Evolutionary conservation across 2,888 invertebrate species (phyloP), one percentile per base, ranked within the genome.

Genomic region (Apamea epomidion): DNA sequence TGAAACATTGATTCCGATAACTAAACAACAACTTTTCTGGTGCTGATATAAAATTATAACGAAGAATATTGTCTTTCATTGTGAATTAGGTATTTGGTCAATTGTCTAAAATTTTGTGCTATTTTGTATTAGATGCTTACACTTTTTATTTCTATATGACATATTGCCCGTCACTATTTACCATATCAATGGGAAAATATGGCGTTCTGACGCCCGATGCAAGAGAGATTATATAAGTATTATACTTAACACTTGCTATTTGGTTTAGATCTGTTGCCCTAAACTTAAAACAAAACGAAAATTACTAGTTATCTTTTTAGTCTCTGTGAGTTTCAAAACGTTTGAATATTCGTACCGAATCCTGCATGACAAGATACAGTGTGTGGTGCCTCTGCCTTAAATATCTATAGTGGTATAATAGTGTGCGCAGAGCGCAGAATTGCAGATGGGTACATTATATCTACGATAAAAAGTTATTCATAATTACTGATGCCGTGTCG

Each of bases 401-500:
- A n/a, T n/a, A n/a, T n/a, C n/a, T n/a, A 14, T 51, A 42, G 51
- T 70, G 6, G 65, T 18, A 5, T 71, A 21, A 62, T 62, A 5
- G 14, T 62, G 21, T 37, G 21, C 21, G n/a, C 25, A 25, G 16
- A 54, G 32, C n/a, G 54, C 45, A 58, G n/a, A 21, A 10, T 60
- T 75, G 6, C n/a, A n/a, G 6, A 64, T 54, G 10, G 10, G 54
- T 45, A 60, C n/a, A 58, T 77, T 37, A 25, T 58, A 68, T 60
- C 12, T 67, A 32, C n/a, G 37, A 62, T 12, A 29, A 21, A 37
- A 70, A 70, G 21, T 54, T 69, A 81, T 69, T n/a, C n/a, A 29
- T 29, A 18, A 45, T 60, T 71, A 45, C 54, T 18, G 45, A 76
- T 58, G 42, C 60, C n/a, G 58, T 32, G 67, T 65, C 60, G 70